phyloP scores from a whole-genome alignment of 1,140 invertebrate genomes.

The Leptinotarsa defecta region DNA sequence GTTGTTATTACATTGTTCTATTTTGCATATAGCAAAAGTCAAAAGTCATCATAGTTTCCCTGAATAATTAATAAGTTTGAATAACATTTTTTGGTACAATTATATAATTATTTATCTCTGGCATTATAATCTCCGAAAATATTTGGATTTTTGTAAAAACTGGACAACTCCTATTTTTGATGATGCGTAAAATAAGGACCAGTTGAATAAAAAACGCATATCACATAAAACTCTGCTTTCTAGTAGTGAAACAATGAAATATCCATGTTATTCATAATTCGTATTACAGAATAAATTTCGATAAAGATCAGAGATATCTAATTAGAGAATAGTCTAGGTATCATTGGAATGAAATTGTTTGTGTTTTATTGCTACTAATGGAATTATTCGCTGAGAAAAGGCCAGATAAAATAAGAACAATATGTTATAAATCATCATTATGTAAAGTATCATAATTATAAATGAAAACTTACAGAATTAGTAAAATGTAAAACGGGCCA shows the following conservation, averaged over 20 bases:
- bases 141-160: no score
- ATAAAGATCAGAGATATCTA: background rate
- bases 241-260: background rate
- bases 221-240: background rate
- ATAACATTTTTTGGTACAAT: no score
- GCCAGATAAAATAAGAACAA: background rate
- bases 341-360: background rate
- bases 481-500: background rate
- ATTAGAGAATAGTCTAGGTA: background rate
- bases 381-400: background rate
- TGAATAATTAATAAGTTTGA: background rate
- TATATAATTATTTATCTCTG: no score
- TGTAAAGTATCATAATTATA: conserved; percentile 1
- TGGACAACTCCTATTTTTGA: no score
- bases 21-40: no score
- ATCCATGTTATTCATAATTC: background rate
- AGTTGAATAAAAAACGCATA: no score
- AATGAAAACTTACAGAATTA: background rate
- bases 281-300: background rate
- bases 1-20: no score
- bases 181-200: no score
- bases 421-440: conserved; percentile 13
- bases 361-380: background rate
- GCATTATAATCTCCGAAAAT: no score
- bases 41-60: background rate